Conservation (phyloP, 2,888 invertebrate genomes). For the Hemistola chrysoprasaria region DNA sequence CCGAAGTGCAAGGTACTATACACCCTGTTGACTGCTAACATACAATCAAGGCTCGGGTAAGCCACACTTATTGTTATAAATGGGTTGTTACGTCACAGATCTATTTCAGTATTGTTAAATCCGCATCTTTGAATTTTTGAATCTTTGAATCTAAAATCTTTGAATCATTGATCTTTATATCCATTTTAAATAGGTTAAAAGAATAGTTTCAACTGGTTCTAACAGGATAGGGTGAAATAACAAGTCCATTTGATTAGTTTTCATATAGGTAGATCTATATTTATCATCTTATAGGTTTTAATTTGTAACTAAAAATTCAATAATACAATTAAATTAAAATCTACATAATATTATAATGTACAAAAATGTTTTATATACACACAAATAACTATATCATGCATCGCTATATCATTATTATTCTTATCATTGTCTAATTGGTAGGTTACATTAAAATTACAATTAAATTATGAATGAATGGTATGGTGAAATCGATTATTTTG, state of each 20-base stretch:
- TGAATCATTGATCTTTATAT: no score
- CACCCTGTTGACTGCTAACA: no score
- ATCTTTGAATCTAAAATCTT: no score
- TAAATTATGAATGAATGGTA: slow-evolving; percentile 46
- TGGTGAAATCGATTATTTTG: slow-evolving; percentile 48
- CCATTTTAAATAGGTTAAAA: no score
- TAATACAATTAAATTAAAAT: slow-evolving; percentile 72
- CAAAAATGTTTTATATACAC: slow-evolving; percentile 78
- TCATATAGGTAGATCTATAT: slow-evolving; percentile 71
- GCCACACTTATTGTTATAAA: no score
- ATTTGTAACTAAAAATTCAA: slow-evolving; percentile 66
- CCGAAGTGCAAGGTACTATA: no score
- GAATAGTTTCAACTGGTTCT: background rate
- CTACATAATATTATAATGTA: slow-evolving; percentile 72
- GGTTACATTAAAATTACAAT: slow-evolving; percentile 63
- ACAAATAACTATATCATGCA: slow-evolving; percentile 59
- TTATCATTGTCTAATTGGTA: slow-evolving; percentile 60
- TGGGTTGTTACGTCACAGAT: no score
- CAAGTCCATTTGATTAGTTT: slow-evolving; percentile 39
- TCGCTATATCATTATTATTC: slow-evolving; percentile 51
- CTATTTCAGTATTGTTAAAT: no score
- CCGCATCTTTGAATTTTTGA: no score
- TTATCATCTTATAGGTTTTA: slow-evolving; percentile 73
- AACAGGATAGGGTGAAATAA: slow-evolving; percentile 17
- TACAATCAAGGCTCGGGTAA: no score